These are phyloP conservation scores for Corvus hawaiiensis DNA, from an alignment of 2,113 vertebrate genomes.

Conservation along the genomic window DNA sequence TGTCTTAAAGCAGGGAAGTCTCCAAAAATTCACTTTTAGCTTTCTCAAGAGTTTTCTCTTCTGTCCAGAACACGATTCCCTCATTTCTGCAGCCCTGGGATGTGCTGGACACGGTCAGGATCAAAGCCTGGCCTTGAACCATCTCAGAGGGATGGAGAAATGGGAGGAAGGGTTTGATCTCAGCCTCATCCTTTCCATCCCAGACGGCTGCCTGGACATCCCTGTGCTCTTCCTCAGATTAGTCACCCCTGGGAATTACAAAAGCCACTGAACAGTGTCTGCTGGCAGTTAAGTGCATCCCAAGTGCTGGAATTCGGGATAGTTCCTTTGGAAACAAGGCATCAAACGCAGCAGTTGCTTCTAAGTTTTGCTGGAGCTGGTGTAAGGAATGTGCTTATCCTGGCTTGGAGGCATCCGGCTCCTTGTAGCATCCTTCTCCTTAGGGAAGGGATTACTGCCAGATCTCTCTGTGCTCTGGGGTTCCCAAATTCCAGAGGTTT, in stretches of 20 bases:
- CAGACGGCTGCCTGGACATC: not conserved
- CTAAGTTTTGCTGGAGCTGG: too few relatives aligned
- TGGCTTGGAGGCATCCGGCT: too few relatives aligned
- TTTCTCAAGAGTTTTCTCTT: not conserved
- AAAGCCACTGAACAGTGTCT: not conserved
- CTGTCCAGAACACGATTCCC: not conserved
- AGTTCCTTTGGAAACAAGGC: not conserved
- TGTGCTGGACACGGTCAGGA: not conserved
- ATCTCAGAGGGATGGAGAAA: not conserved
- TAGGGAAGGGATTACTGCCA: too few relatives aligned
- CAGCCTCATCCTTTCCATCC: not conserved
- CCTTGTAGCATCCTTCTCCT: too few relatives aligned
- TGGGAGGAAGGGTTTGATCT: not conserved
- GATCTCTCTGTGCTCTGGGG: too few relatives aligned
- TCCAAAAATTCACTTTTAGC: not conserved
- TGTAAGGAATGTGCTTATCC: too few relatives aligned
- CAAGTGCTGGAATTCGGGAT: not conserved
- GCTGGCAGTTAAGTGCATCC: not conserved
- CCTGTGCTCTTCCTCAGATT: rapidly evolving
- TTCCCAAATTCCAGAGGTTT: not conserved
- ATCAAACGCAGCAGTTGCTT: too few relatives aligned
- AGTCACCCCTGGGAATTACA: not conserved
- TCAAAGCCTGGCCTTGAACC: not conserved
- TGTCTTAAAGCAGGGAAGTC: not conserved
- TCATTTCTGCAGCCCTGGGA: not conserved